Evolutionary conservation across 2,113 vertebrate species (phyloP).

Genomic region (Patagioenas fasciata): DNA sequence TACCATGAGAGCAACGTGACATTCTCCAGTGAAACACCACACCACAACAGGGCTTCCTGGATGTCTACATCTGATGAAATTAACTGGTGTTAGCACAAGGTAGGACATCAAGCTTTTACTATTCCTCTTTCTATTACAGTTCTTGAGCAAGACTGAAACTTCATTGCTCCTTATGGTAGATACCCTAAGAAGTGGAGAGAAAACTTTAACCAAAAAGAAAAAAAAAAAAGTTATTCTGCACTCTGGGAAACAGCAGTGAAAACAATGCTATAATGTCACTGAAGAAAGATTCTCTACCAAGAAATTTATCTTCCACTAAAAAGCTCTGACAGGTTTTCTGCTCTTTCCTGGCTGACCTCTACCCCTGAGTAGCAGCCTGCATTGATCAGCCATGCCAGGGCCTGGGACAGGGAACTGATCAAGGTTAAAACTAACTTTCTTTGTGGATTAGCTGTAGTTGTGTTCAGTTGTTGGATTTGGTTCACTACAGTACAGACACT

Average conservation of each 20-base stretch:
- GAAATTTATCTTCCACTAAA: not conserved
- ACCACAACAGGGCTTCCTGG: not conserved
- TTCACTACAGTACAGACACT: not conserved
- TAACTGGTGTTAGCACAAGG: not conserved
- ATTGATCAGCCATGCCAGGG: not conserved
- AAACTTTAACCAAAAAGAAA: rapidly evolving
- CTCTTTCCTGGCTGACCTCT: not conserved
- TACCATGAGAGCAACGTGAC: not conserved
- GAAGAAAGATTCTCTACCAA: not conserved
- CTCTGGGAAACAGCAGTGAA: not conserved
- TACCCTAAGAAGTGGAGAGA: not conserved
- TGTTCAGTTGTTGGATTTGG: not conserved
- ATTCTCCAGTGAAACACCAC: not conserved
- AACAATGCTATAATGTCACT: not conserved
- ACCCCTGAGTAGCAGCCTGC: not conserved
- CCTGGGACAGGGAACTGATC: not conserved
- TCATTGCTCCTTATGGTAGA: not conserved
- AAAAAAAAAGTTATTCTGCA: not conserved
- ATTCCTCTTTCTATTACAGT: not conserved
- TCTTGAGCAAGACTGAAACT: not conserved
- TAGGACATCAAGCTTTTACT: not conserved
- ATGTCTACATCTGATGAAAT: not conserved
- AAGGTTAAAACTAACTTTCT: not conserved
- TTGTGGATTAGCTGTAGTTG: not conserved
- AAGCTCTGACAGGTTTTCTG: not conserved